Conservation (phyloP, 2,888 invertebrate genomes). For the Nesidiocoris tenuis region DNA sequence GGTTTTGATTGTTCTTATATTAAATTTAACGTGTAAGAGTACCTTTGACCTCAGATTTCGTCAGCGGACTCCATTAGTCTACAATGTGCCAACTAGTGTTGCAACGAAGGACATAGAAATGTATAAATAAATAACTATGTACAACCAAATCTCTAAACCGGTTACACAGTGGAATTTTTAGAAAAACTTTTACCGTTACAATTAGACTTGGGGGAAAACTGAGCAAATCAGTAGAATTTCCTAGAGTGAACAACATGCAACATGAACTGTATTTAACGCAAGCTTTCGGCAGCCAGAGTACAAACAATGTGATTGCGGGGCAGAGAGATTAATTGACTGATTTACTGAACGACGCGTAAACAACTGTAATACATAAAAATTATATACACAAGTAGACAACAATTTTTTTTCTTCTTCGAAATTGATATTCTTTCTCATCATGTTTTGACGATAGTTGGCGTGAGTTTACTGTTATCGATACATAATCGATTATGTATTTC, state of each 20-base stretch:
- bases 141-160: not conserved
- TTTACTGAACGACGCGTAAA: not conserved
- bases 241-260: not conserved
- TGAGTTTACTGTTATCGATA: too few species aligned
- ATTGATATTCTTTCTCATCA: too few species aligned
- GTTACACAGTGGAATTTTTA: not conserved
- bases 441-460: too few species aligned
- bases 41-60: not conserved
- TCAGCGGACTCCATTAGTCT: not conserved
- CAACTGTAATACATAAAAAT: too few species aligned
- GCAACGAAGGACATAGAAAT: not conserved
- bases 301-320: conserved; percentile 86
- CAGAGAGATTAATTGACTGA: conserved; percentile 52
- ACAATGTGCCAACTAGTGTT: not conserved
- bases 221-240: not conserved
- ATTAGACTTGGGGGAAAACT: not conserved
- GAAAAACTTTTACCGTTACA: not conserved
- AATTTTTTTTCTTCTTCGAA: conserved; percentile 16
- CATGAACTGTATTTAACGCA: conserved; percentile 34
- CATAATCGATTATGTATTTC: too few species aligned
- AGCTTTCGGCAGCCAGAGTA: conserved; percentile 59
- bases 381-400: too few species aligned
- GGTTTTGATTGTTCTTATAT: not conserved
- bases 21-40: not conserved
- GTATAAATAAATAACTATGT: not conserved